Conservation (phyloP, 2,113 vertebrate species). For the Nerophis ophidion region DNA sequence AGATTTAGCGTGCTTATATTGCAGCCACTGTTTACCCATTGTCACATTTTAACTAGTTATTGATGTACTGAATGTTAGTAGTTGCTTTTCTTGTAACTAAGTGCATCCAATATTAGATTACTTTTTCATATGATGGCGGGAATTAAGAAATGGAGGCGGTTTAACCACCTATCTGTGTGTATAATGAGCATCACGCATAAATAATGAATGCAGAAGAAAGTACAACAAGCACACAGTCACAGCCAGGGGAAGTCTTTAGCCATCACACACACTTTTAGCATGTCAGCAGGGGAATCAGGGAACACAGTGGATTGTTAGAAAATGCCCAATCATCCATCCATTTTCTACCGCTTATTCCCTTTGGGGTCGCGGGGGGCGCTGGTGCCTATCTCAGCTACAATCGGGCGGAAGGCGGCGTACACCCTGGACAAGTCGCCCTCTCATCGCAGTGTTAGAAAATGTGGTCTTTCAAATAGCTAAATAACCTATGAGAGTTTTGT, state of each 20-base stretch:
- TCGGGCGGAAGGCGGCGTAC: too few relatives aligned
- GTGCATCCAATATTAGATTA: conserved; percentile 8
- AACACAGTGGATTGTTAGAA: conserved; percentile 24
- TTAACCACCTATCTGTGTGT: conserved; percentile 20
- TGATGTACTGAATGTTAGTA: neutral
- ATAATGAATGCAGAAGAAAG: conserved; percentile 61
- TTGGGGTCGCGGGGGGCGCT: too few relatives aligned
- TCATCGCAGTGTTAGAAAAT: conserved; percentile 30
- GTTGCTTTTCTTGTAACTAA: neutral
- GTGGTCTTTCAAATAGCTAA: conserved; percentile 12
- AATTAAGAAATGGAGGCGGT: conserved; percentile 23
- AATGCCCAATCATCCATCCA: too few relatives aligned
- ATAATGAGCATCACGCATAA: conserved; percentile 50
- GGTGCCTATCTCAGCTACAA: too few relatives aligned
- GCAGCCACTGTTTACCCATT: neutral
- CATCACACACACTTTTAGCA: conserved; percentile 28
- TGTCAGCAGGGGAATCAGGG: conserved; percentile 41
- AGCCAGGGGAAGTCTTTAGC: conserved; percentile 37
- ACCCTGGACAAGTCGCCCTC: too few relatives aligned
- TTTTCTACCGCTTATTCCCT: too few relatives aligned
- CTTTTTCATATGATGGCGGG: conserved; percentile 6
- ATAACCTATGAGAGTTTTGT: conserved; percentile 13
- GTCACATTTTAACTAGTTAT: too few relatives aligned
- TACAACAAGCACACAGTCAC: conserved; percentile 50
- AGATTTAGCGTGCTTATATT: neutral